Conservation (phyloP, 2,888 invertebrate species). For the Caenorhabditis afra region DNA sequence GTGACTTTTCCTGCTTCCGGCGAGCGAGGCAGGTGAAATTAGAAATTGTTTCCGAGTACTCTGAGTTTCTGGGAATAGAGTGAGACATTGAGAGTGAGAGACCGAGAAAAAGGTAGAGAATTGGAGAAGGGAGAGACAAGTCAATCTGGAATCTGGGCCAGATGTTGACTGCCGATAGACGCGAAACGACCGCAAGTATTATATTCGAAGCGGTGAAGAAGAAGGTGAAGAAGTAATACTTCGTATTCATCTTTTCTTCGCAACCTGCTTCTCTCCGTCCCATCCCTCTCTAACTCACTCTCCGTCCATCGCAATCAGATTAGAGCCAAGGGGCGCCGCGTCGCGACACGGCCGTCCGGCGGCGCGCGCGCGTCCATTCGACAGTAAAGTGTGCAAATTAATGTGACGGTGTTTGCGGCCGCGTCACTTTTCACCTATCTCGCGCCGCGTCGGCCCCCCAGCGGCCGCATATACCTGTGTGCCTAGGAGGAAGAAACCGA, state of each 20-base stretch:
- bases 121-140: slow-evolving; percentile 22
- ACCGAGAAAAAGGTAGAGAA: not conserved
- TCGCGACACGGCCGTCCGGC: not conserved
- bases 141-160: slow-evolving; percentile 37
- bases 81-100: not conserved
- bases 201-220: too few relatives aligned
- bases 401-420: slow-evolving; percentile 55
- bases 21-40: slow-evolving; percentile 4
- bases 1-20: slow-evolving; percentile 1
- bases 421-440: slow-evolving; percentile 35
- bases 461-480: slow-evolving; percentile 36
- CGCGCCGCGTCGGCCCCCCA: slow-evolving; percentile 18
- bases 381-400: slow-evolving; percentile 40
- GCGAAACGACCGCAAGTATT: slow-evolving; percentile 6
- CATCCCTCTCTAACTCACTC: not conserved
- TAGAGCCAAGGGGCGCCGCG: slow-evolving; percentile 32
- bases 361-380: not conserved
- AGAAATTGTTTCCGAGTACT: slow-evolving; percentile 11
- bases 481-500: slow-evolving; percentile 25
- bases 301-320: slow-evolving; percentile 45
- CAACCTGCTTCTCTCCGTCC: not conserved
- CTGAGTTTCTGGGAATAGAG: not conserved
- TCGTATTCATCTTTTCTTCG: not conserved
- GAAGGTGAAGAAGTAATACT: not conserved
- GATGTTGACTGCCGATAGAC: slow-evolving; percentile 27